Percentiles rank a stretch among this genome's conserved stretches.
Conservation (phyloP, 2,888 invertebrate species). For the Gryllus longicercus region DNA sequence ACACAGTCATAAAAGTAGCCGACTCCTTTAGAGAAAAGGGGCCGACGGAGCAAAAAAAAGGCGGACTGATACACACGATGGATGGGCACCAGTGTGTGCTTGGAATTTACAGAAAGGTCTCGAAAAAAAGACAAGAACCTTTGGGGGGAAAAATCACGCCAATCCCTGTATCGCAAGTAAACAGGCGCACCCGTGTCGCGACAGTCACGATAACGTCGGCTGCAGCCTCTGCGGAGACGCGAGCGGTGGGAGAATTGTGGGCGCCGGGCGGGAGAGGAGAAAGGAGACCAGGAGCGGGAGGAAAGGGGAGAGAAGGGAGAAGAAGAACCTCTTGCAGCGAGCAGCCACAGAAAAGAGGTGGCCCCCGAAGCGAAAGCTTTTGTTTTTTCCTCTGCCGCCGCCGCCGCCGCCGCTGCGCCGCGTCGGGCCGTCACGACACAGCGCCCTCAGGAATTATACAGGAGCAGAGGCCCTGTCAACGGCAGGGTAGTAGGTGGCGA, state of each 20-base stretch:
- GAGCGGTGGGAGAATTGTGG: neutral
- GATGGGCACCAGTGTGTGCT: neutral
- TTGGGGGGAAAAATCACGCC: neutral
- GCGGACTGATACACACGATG: too few relatives aligned
- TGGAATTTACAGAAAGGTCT: neutral
- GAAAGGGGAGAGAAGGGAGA: neutral
- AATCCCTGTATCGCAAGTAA: neutral
- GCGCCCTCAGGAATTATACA: neutral
- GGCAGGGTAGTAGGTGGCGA: neutral
- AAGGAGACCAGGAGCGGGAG: neutral
- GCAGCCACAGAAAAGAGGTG: neutral
- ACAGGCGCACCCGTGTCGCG: neutral
- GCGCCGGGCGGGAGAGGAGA: neutral
- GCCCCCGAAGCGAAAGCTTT: neutral
- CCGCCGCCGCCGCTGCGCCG: neutral
- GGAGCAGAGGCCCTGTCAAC: neutral
- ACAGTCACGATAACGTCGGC: neutral
- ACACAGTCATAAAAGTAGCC: too few relatives aligned
- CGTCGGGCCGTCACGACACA: neutral
- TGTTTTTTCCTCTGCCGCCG: neutral
- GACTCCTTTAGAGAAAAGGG: too few relatives aligned
- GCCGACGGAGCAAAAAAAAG: too few relatives aligned
- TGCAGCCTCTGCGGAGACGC: neutral
- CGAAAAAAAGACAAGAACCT: neutral
- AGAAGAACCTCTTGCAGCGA: neutral